Evolutionary conservation across 1,140 invertebrate genomes (phyloP).

Genomic region (Pseudoatta argentina): DNA sequence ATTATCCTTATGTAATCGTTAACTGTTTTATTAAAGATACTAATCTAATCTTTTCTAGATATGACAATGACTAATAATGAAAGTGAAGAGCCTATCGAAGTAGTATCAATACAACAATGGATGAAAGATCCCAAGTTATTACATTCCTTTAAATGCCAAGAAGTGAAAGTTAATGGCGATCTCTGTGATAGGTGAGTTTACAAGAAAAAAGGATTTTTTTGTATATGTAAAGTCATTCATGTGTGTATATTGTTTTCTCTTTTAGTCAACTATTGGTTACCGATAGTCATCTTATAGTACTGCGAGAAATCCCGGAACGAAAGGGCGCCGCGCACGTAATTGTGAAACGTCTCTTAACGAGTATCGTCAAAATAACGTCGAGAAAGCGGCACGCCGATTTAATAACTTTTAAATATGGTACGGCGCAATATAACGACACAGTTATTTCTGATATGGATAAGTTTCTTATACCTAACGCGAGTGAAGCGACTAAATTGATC

Average conservation of each 20-base stretch:
- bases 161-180: slow-evolving; percentile 95
- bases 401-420: slow-evolving; percentile 98
- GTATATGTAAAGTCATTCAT: not conserved
- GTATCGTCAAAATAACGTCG: slow-evolving; percentile 98
- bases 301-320: slow-evolving; percentile 92
- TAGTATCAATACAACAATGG: slow-evolving; percentile 91
- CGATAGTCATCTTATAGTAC: slow-evolving; percentile 94
- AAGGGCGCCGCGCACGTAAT: slow-evolving; percentile 94
- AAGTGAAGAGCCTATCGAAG: slow-evolving; percentile 89
- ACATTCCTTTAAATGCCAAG: slow-evolving; percentile 95
- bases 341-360: slow-evolving; percentile 93
- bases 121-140: slow-evolving; percentile 94
- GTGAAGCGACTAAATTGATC: slow-evolving; percentile 94
- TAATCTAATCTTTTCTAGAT: slow-evolving; percentile 75
- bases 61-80: slow-evolving; percentile 84
- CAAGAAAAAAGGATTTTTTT: not conserved
- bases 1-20: not conserved
- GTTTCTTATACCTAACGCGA: slow-evolving; percentile 96
- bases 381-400: slow-evolving; percentile 97
- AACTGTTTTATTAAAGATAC: not conserved
- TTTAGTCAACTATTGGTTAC: slow-evolving; percentile 95
- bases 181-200: slow-evolving; percentile 91
- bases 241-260: slow-evolving; percentile 45
- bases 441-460: slow-evolving; percentile 95
- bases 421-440: slow-evolving; percentile 90